A percentile compares a stretch with the other conserved stretches of the same genome.
phyloP scores from a whole-genome alignment of 2,113 vertebrate genomes.

The Scopus umbretta region DNA sequence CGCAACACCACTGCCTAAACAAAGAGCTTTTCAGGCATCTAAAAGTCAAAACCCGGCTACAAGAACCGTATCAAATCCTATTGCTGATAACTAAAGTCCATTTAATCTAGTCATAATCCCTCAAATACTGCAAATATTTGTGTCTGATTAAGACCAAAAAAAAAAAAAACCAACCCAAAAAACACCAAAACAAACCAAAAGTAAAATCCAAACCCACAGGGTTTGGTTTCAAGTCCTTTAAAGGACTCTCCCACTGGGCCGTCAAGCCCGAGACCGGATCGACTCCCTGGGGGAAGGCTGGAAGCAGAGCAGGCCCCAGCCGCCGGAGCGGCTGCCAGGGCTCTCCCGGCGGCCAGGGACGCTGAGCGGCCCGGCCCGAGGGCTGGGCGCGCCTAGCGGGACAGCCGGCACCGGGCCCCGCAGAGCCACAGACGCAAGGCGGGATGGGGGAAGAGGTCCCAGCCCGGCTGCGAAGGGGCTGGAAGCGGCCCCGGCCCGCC shows the following conservation, averaged over 20 bases:
- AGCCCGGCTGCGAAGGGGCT: neutral
- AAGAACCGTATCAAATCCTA: neutral
- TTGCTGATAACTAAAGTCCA: constrained; percentile 9
- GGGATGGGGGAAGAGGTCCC: too few species aligned
- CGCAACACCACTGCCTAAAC: neutral
- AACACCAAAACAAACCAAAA: neutral
- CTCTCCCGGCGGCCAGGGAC: too few species aligned
- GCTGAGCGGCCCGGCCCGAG: neutral
- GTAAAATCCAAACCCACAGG: neutral
- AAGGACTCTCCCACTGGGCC: neutral
- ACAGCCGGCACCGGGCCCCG: neutral
- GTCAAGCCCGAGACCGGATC: too few species aligned
- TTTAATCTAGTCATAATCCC: constrained; percentile 37
- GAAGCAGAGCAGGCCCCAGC: neutral
- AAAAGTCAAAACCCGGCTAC: neutral
- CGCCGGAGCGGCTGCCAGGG: neutral
- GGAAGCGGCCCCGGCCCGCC: too few species aligned
- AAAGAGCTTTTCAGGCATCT: constrained; percentile 19
- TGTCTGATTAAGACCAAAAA: neutral
- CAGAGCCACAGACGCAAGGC: neutral
- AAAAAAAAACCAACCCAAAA: too few species aligned
- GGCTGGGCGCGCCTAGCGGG: neutral
- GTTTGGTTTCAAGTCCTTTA: neutral
- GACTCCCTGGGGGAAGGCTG: neutral
- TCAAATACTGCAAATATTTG: neutral